A percentile compares a stretch with the other conserved stretches of the same genome.
Conservation (phyloP, 1,140 invertebrate genomes). For the Drosophila bipectinata region DNA sequence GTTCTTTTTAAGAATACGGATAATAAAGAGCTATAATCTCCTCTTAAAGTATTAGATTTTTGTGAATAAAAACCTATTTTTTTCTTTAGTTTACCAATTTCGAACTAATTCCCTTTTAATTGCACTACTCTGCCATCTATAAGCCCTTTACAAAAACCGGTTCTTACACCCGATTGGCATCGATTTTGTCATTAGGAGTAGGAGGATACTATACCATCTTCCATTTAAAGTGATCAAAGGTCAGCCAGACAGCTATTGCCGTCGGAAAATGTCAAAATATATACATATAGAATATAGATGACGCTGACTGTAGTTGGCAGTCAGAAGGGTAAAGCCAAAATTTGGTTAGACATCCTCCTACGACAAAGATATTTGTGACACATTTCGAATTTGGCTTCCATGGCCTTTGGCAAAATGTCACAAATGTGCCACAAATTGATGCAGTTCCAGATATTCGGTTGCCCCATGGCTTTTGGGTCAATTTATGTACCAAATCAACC, state of each 20-base stretch:
- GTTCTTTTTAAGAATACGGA: no score
- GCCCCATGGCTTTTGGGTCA: slow-evolving; percentile 33
- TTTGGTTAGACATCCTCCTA: slow-evolving; percentile 9
- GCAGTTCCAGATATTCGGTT: slow-evolving; percentile 15
- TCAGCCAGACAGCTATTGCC: slow-evolving; percentile 1
- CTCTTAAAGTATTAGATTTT: background rate
- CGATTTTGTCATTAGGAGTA: slow-evolving; percentile 50
- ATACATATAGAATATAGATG: slow-evolving; percentile 2
- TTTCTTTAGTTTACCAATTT: slow-evolving; percentile 20
- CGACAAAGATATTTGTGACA: slow-evolving; percentile 19
- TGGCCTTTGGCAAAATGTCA: slow-evolving; percentile 54
- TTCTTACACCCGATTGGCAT: slow-evolving; percentile 32
- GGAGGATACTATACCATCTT: background rate
- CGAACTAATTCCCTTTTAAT: slow-evolving; percentile 77
- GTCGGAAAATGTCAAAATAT: slow-evolving; percentile 24
- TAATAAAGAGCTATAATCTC: background rate
- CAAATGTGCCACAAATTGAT: slow-evolving; percentile 56
- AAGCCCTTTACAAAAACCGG: background rate
- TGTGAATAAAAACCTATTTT: background rate
- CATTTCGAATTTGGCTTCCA: slow-evolving; percentile 11
- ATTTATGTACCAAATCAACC: slow-evolving; percentile 27
- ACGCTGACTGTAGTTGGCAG: slow-evolving; percentile 35
- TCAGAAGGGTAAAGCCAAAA: slow-evolving; percentile 14
- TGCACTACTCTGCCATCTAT: slow-evolving; percentile 34
- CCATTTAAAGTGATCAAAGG: slow-evolving; percentile 32